phyloP scores from a whole-genome alignment of 2,113 vertebrate genomes.

The Pteropus alecto region DNA sequence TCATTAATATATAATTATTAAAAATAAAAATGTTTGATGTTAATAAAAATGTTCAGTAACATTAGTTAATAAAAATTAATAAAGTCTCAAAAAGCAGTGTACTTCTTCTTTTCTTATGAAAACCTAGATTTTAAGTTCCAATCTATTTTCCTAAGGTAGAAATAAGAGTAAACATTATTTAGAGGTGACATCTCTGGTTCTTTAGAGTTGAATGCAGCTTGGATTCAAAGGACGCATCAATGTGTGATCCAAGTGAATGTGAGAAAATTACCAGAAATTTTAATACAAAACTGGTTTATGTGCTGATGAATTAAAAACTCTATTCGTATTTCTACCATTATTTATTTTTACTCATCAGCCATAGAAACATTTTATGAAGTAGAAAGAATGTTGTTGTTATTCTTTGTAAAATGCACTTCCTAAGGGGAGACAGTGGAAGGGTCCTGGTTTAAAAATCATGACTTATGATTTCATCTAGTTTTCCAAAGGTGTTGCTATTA shows the following conservation, averaged over 20 bases:
- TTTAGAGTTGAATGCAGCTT: background rate
- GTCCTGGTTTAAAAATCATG: background rate
- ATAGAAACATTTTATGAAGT: conserved; percentile 22
- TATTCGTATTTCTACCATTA: background rate
- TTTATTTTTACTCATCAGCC: background rate
- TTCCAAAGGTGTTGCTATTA: conserved; percentile 13
- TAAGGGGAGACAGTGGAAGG: background rate
- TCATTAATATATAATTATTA: too few species aligned
- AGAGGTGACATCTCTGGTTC: background rate
- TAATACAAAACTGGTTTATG: background rate
- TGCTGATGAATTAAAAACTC: background rate
- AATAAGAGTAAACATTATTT: conserved; percentile 3
- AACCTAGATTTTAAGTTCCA: background rate
- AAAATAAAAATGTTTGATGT: background rate
- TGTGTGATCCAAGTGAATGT: background rate
- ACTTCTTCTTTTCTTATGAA: conserved; percentile 13
- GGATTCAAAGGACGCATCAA: background rate
- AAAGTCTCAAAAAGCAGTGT: background rate
- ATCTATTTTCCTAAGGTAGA: background rate
- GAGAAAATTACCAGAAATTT: conserved; percentile 25
- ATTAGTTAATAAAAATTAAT: background rate
- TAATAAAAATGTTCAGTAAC: background rate
- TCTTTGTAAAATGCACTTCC: background rate
- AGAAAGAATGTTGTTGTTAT: background rate
- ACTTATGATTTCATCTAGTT: conserved; percentile 42